Evolutionary conservation across 2,797 vertebrate genomes (phyloP).

Genomic region (Eremophila alpestris): DNA sequence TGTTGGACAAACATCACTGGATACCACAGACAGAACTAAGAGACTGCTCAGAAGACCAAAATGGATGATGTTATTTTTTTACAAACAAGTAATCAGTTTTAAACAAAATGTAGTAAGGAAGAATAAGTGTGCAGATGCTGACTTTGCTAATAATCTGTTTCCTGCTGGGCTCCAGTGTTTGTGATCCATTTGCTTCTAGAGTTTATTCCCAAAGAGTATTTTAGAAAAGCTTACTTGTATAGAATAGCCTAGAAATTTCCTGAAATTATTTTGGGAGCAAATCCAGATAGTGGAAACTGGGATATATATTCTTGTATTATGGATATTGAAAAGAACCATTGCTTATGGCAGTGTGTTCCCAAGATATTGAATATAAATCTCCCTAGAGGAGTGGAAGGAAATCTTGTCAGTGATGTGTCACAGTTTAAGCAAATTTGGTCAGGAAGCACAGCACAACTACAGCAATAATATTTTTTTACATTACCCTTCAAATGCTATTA

Average conservation of each 20-base stretch:
- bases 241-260: constrained; percentile 14
- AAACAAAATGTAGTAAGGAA: background rate
- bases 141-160: constrained; percentile 6
- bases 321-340: background rate
- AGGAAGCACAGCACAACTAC: background rate
- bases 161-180: background rate
- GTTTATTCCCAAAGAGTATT: background rate
- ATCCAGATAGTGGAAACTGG: constrained; percentile 24
- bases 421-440: background rate
- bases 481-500: background rate
- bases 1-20: background rate
- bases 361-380: background rate
- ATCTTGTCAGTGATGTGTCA: background rate
- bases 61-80: background rate
- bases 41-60: background rate
- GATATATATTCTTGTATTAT: background rate
- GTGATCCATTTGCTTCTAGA: constrained; percentile 13
- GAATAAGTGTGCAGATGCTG: background rate
- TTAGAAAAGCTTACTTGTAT: background rate
- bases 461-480: background rate
- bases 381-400: background rate
- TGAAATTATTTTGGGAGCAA: constrained; percentile 22
- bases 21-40: background rate
- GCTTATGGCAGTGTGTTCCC: background rate
- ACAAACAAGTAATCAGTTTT: background rate